Evolutionary conservation across 1,140 invertebrate species (phyloP).

Genomic region (Brachionus koreanus): DNA sequence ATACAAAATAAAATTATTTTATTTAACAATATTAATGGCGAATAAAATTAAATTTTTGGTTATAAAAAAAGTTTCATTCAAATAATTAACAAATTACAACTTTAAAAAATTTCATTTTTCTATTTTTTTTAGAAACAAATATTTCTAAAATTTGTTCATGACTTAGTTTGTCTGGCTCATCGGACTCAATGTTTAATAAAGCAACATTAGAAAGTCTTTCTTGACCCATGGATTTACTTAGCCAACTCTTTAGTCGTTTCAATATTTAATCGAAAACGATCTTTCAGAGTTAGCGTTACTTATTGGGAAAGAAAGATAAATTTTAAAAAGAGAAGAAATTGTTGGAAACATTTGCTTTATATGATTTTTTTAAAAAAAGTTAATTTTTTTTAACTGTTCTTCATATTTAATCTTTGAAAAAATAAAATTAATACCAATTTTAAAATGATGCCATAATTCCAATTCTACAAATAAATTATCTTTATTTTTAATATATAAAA

Average conservation of each 20-base stretch:
- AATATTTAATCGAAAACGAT: neutral
- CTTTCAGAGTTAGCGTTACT: slow-evolving; percentile 1
- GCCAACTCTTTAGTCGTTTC: neutral
- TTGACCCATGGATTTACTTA: neutral
- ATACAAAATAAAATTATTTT: neutral
- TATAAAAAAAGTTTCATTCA: neutral
- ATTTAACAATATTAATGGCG: neutral
- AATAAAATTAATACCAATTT: neutral
- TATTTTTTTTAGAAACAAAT: neutral
- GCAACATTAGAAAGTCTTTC: neutral
- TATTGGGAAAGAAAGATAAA: neutral
- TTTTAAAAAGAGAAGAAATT: neutral
- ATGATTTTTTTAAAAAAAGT: neutral
- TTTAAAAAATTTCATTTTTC: neutral
- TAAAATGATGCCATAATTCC: neutral
- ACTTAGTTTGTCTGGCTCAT: neutral
- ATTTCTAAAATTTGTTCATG: neutral
- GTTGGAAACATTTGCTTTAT: neutral
- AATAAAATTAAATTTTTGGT: neutral
- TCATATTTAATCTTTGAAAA: neutral
- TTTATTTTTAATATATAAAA: neutral
- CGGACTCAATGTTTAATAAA: neutral
- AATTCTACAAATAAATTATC: neutral
- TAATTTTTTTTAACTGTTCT: neutral
- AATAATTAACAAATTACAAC: neutral